Evolutionary conservation across 1,140 invertebrate species (phyloP), one percentile per base, ranked within the genome.

Genomic region (Trachelipus rathkii): DNA sequence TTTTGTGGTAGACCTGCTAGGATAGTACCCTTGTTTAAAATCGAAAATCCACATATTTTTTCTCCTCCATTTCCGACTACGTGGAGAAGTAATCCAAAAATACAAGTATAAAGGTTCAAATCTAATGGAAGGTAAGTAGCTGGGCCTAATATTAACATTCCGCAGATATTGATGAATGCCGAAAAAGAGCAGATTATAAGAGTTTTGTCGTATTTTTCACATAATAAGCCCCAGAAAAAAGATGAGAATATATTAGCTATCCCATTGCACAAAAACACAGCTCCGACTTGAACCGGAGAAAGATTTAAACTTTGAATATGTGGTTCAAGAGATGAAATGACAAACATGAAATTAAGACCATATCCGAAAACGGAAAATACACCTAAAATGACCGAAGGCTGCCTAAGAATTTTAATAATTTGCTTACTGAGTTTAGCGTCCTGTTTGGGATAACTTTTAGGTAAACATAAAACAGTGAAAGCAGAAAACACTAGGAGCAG

Each of bases 21-120:
- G n/a, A n/a, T n/a, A n/a, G n/a, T n/a, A n/a, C n/a, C n/a, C n/a
- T n/a, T n/a, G n/a, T n/a, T n/a, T n/a, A n/a, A n/a, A n/a, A n/a
- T n/a, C n/a, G 92, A 89, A 83, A 94, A 95, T 13, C 91, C 92
- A 0, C 92, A 89, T n/a, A 94, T 92, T 43, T 94, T 85, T 82
- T 92, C 90, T 13, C 92, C 91, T 15, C 91, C 89, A 83, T 94
- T 90, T 10, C 93, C 92, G 46, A 94, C 83, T 0, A 92, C 92
- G 80, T 94, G 92, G 5, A 92, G 85, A 19, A 93, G 87, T 71
- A 94, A 84, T 3, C 92, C 92, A 10, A 87, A 24, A 23, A 93
- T 89, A 2, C 89, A 89, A 33, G 78, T n/a, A n/a, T n/a, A n/a
- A n/a, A n/a, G n/a, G n/a, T n/a, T n/a, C n/a, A n/a, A n/a, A n/a